A percentile compares a stretch with the other conserved stretches of the same genome.
Conservation (phyloP, 2,113 vertebrate species). For the Lichenostomus cassidix region DNA sequence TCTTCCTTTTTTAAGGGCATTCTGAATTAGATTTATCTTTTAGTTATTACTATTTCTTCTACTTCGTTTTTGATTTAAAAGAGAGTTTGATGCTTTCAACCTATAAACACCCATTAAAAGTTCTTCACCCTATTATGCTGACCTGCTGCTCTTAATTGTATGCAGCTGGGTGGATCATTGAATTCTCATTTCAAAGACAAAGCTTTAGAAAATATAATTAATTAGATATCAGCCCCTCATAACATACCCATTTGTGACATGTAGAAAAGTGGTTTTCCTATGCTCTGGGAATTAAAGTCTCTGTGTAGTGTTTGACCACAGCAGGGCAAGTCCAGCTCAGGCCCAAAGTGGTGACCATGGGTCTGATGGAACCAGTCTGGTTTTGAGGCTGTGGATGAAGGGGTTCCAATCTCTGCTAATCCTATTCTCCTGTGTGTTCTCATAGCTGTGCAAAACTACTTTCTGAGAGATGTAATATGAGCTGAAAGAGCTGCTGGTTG, state of each 20-base stretch:
- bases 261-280: not conserved
- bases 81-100: conserved; percentile 64
- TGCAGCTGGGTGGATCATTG: conserved; percentile 69
- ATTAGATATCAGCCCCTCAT: conserved; percentile 46
- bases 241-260: conserved; percentile 20
- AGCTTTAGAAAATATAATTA: conserved; percentile 65
- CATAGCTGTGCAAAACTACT: not conserved
- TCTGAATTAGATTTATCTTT: conserved; percentile 67
- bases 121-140: conserved; percentile 70
- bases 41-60: conserved; percentile 67
- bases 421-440: not conserved
- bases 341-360: not conserved
- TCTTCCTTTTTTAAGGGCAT: conserved; percentile 54
- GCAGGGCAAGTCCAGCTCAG: not conserved
- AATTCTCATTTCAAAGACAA: conserved; percentile 70
- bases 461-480: not conserved
- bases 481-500: not conserved
- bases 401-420: not conserved
- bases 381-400: not conserved
- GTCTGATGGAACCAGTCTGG: not conserved
- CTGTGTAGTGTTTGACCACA: not conserved
- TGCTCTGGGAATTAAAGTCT: not conserved
- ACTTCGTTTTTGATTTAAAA: conserved; percentile 71
- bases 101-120: conserved; percentile 78
- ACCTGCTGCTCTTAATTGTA: conserved; percentile 73